These are phyloP conservation scores for Astreopora myriophthalma DNA, from an alignment of 64 coral and sea anemone genomes.

Conservation along the genomic window DNA sequence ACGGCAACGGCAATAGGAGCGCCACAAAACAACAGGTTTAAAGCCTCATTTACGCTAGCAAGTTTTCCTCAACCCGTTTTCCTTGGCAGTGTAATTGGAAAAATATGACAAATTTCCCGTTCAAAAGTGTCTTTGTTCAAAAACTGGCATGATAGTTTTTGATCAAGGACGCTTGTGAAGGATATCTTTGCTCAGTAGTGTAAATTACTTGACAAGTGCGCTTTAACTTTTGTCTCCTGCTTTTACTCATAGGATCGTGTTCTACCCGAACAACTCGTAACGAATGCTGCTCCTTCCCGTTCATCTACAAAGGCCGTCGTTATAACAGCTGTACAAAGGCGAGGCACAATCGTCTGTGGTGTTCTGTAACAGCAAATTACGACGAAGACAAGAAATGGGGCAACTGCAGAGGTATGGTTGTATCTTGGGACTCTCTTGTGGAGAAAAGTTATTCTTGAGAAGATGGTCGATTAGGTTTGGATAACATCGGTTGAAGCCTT, in stretches of 20 bases:
- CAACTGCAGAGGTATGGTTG: slow-evolving; percentile 8
- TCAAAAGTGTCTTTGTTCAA: no score
- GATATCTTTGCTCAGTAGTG: no score
- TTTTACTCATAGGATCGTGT: slow-evolving; percentile 2
- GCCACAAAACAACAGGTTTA: no score
- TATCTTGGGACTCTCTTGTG: background rate
- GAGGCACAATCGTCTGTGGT: slow-evolving; percentile 32
- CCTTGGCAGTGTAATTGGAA: no score
- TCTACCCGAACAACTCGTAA: background rate
- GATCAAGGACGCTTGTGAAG: no score
- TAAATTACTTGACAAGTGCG: background rate
- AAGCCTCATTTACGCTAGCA: no score
- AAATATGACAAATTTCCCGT: no score
- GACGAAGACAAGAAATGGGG: slow-evolving; percentile 69
- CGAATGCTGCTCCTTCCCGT: slow-evolving; percentile 66
- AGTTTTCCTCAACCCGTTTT: no score
- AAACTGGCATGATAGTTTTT: no score
- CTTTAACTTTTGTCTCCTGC: background rate
- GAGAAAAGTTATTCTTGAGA: background rate
- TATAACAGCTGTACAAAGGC: slow-evolving; percentile 14
- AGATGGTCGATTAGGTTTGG: no score
- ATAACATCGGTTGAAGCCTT: no score
- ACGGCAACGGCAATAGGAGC: no score
- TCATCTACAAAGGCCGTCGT: slow-evolving; percentile 38
- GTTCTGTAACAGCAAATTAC: slow-evolving; percentile 49